Evolutionary conservation across 2,113 vertebrate species (phyloP), one percentile per base, ranked within the genome.

Genomic region (Eptesicus fuscus): DNA sequence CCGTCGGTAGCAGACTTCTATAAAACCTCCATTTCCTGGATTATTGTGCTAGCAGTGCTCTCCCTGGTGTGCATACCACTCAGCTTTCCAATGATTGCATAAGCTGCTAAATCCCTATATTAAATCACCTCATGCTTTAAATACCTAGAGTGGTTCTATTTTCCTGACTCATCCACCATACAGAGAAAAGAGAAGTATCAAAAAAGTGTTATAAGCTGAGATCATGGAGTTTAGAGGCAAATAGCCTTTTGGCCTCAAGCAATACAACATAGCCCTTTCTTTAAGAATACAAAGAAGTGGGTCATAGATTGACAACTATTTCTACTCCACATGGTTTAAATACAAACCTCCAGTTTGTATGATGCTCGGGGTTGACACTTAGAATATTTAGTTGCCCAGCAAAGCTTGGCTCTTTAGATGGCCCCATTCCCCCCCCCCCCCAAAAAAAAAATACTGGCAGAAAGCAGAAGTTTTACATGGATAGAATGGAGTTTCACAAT

Each of bases 401-500:
- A 95, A 93, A 85, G 22, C 14, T 83, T 92, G 59, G 8, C 76
- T 90, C 16, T 91, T 93, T 7, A 28, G 56, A 56, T 90, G 56
- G 84, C 18, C 28, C 9, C 25, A 49, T 65, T 78, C 35, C 37
- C 53, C 47, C n/a, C 8, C n/a, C n/a, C n/a, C n/a, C n/a, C n/a
- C n/a, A n/a, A n/a, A n/a, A n/a, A n/a, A n/a, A 84, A 76, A 95
- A 88, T 28, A 70, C 17, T 84, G 74, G 44, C 6, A 78, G 85
- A 94, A 85, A 79, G 40, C 51, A 88, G 5, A 77, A 56, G 5
- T 94, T 93, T 95, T 93, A 78, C 56, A 25, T 84, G 51, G 40
- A 14, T 78, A 82, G 40, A 42, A 77, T 74, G 77, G 25, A 47
- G 53, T 95, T 97, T 96, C 90, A 69, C 74, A 88, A 65, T 47